Conservation (phyloP, 1,140 invertebrate species). For the Lethocerus indicus region DNA sequence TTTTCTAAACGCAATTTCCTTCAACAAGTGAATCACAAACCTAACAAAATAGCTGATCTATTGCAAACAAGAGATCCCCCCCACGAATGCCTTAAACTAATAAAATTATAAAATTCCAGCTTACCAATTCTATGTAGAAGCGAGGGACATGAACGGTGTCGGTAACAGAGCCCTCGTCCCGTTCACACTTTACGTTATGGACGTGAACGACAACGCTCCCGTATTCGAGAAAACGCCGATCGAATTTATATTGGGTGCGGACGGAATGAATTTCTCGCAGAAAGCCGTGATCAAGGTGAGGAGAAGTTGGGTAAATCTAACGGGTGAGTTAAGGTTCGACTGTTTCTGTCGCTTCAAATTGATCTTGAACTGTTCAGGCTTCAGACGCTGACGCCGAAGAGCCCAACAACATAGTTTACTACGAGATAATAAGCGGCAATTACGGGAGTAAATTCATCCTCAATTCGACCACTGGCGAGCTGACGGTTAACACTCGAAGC, state of each 20-base stretch:
- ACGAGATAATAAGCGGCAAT: conserved; percentile 66
- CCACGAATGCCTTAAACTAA: too few species aligned
- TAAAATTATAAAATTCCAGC: too few species aligned
- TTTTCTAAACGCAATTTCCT: too few species aligned
- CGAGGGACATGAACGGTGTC: conserved; percentile 63
- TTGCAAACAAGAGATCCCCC: too few species aligned
- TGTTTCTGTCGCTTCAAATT: too few species aligned
- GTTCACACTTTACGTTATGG: conserved; percentile 55
- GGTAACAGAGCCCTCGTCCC: conserved; percentile 54
- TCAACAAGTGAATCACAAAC: too few species aligned
- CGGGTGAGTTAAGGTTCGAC: too few species aligned
- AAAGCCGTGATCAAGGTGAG: conserved; percentile 45
- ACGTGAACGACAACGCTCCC: conserved; percentile 78
- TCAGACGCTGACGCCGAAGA: conserved; percentile 62
- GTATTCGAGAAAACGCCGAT: conserved; percentile 62
- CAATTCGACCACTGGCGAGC: conserved; percentile 40
- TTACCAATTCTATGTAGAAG: conserved; percentile 64
- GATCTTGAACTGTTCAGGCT: conserved; percentile 31
- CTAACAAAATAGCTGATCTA: too few species aligned
- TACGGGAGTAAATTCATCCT: conserved; percentile 63
- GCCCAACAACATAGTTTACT: conserved; percentile 73
- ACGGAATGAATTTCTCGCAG: conserved; percentile 51
- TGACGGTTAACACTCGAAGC: conserved; percentile 15
- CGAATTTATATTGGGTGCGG: conserved; percentile 59
- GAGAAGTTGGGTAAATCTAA: background rate